Conservation (phyloP, 1,140 invertebrate genomes). For the Bombus polaris region DNA sequence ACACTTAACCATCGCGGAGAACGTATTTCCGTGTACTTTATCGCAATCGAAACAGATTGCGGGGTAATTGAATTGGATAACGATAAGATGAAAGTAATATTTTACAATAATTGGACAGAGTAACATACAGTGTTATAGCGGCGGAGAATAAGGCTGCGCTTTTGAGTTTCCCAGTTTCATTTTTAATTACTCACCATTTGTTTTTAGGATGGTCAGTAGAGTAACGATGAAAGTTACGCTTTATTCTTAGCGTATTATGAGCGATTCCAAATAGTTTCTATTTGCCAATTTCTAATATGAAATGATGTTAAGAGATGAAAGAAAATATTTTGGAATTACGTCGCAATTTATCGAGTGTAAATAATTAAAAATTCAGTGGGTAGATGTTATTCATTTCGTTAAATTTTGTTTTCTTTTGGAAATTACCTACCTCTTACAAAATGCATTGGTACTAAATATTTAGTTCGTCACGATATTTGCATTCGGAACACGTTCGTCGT, state of each 20-base stretch:
- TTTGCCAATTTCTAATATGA: background rate
- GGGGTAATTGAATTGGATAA: constrained; percentile 33
- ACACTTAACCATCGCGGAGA: constrained; percentile 13
- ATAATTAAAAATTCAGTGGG: too few species aligned
- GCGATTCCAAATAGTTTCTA: background rate
- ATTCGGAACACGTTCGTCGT: constrained; percentile 20
- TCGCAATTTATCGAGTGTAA: background rate
- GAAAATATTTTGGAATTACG: background rate
- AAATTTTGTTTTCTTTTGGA: background rate
- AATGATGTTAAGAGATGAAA: background rate
- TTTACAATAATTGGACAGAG: background rate
- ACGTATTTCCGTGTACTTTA: constrained; percentile 33
- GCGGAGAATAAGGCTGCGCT: background rate
- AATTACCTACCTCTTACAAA: background rate
- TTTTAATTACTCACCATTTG: background rate
- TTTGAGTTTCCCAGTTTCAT: background rate
- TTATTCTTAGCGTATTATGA: too few species aligned
- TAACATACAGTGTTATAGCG: background rate
- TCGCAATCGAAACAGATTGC: constrained; percentile 21
- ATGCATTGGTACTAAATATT: background rate
- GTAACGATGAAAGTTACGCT: too few species aligned
- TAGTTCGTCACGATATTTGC: constrained; percentile 7
- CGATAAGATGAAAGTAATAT: constrained; percentile 1
- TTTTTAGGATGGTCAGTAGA: background rate
- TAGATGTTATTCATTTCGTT: background rate